Evolutionary conservation across 2,888 invertebrate species (phyloP), one percentile per base, ranked within the genome.

Genomic region (Drosophila parthenogenetica): DNA sequence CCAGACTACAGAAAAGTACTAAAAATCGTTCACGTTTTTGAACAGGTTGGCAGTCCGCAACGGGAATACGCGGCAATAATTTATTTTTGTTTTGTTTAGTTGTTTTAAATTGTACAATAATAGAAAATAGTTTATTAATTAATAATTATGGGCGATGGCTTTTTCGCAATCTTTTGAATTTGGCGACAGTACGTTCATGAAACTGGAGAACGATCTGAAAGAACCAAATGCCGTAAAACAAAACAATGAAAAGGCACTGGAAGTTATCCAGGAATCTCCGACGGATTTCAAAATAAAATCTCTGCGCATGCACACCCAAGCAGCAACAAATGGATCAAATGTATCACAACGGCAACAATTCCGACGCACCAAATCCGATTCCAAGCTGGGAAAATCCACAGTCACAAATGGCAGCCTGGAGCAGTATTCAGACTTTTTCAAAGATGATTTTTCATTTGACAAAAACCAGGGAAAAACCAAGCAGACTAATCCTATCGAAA

Each of bases 121-220:
- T 66, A 59, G 49, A 22, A 3, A 45, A 5, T 39, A 45, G 11
- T 16, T 25, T 39, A 43, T 37, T 35, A 2, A 40, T 35, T 25
- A 54, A 7, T 3, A 45, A 43, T 19, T 35, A 1, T 7, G 3
- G n/a, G 3, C 3, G 11, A 92, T 92, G 92, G 88, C 88, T 1
- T 92, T 92, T 71, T 91, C 92, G 0, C 90, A 92, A 68, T 92
- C 92, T 0, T 86, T 92, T 17, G 83, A 89, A 14, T 79, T 92
- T 53, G 91, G 91, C 2, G 90, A 91, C 51, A 91, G 90, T 55
- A 91, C 91, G 0, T 86, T 92, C 35, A 80, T 90, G 80, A 85
- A 90, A 59, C 65, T 92, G 42, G 92, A 91, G 61, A 86, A 69
- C 46, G 87, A 86, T 55, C 71, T 79, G 10, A 85, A 87, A 39